A percentile compares a stretch with the other conserved stretches of the same genome.
Conservation (phyloP, 2,888 invertebrate genomes). For the Allolobophora icterica region DNA sequence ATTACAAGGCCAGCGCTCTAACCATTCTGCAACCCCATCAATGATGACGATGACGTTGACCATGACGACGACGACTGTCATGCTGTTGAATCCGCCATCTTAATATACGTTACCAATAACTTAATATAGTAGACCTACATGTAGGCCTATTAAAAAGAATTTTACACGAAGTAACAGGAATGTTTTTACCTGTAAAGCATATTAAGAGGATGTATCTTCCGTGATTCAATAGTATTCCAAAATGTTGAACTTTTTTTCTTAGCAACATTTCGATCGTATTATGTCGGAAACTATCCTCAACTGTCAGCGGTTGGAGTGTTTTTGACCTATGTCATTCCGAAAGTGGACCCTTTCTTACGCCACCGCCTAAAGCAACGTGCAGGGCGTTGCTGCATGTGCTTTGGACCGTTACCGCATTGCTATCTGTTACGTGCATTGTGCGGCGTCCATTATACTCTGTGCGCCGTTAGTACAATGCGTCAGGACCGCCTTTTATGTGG, state of each 20-base stretch:
- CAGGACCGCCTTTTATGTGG: not conserved
- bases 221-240: not conserved
- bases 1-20: too few species aligned
- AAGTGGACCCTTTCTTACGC: too few species aligned
- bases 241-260: not conserved
- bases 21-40: too few species aligned
- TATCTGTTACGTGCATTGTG: not conserved
- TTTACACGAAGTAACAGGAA: not conserved
- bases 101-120: too few species aligned
- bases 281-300: not conserved
- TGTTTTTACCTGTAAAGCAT: not conserved
- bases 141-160: not conserved
- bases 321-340: not conserved
- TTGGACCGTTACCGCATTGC: not conserved
- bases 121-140: too few species aligned
- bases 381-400: not conserved
- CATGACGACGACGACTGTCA: too few species aligned
- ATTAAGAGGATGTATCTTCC: not conserved
- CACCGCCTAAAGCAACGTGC: not conserved
- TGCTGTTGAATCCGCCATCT: too few species aligned
- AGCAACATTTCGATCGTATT: not conserved
- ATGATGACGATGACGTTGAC: too few species aligned
- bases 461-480: not conserved
- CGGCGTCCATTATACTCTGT: not conserved
- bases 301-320: not conserved